A percentile compares a stretch with the other conserved stretches of the same genome.
Conservation (phyloP, 1,140 invertebrate genomes). For the Phocides pigmalion region DNA sequence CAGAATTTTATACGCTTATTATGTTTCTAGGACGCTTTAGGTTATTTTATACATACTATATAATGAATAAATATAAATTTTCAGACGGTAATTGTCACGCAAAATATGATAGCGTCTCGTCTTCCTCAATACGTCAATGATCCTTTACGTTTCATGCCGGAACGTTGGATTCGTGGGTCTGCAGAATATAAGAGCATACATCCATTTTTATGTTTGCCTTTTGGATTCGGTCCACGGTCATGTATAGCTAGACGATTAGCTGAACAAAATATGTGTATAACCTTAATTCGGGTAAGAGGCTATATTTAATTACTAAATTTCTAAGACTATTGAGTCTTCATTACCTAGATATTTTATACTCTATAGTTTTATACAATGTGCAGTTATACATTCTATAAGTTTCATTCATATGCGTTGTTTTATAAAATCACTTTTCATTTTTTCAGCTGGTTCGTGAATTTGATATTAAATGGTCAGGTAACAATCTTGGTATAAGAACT, state of each 20-base stretch:
- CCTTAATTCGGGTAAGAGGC: slow-evolving; percentile 89
- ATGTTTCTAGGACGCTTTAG: too few species aligned
- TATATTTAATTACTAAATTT: too few species aligned
- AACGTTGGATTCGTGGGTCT: slow-evolving; percentile 88
- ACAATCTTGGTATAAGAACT: slow-evolving; percentile 86
- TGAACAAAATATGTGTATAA: slow-evolving; percentile 93
- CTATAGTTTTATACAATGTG: too few species aligned
- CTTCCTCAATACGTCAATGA: slow-evolving; percentile 88
- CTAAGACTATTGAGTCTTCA: too few species aligned
- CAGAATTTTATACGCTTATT: too few species aligned
- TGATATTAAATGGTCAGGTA: slow-evolving; percentile 88
- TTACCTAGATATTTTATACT: too few species aligned
- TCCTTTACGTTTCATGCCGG: slow-evolving; percentile 89
- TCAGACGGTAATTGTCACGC: slow-evolving; percentile 94
- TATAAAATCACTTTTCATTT: background rate
- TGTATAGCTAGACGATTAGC: slow-evolving; percentile 95
- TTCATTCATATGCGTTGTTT: too few species aligned
- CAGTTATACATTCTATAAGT: too few species aligned
- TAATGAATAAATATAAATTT: slow-evolving; percentile 64
- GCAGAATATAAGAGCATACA: slow-evolving; percentile 84
- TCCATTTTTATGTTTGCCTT: slow-evolving; percentile 93
- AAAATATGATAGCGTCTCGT: slow-evolving; percentile 92
- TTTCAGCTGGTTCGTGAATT: slow-evolving; percentile 88
- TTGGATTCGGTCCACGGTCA: slow-evolving; percentile 94
- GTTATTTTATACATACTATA: too few species aligned